A percentile compares a stretch with the other conserved stretches of the same genome.
Conservation (phyloP, 2,113 vertebrate species). For the Apaloderma vittatum region DNA sequence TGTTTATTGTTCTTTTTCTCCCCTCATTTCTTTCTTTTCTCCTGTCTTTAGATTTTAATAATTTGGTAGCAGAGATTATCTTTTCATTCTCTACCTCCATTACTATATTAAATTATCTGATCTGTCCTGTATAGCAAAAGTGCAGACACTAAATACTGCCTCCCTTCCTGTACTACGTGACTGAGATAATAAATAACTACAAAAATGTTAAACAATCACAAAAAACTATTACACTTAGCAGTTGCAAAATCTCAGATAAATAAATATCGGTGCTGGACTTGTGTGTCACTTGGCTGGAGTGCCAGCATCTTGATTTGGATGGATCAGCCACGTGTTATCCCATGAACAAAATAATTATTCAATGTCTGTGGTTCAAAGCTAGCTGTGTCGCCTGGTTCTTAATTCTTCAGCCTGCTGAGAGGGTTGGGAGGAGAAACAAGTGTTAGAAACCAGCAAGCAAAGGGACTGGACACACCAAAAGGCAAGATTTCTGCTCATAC, state of each 20-base stretch:
- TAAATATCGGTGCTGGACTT: not conserved
- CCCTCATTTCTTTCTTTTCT: not conserved
- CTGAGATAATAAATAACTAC: not conserved
- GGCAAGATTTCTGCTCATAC: not conserved
- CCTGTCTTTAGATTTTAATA: not conserved
- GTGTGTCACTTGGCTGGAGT: not conserved
- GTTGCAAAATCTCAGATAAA: not conserved
- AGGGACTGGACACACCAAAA: not conserved
- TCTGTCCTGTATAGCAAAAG: not conserved
- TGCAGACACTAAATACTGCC: not conserved
- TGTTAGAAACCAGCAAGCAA: not conserved
- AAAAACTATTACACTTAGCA: not conserved
- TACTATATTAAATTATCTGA: not conserved
- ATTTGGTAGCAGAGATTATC: not conserved
- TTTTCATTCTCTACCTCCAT: not conserved
- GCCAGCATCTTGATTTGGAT: not conserved
- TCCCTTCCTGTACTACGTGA: not conserved
- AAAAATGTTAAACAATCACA: not conserved
- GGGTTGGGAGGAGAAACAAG: not conserved
- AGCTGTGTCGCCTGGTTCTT: not conserved
- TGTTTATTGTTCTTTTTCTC: not conserved
- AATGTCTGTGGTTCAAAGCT: not conserved
- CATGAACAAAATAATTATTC: not conserved
- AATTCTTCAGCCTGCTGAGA: not conserved
- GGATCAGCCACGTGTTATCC: not conserved